These are phyloP conservation scores for Enteromius argenteus DNA, from an alignment of 2,797 vertebrate genomes.

Conservation along the genomic window DNA sequence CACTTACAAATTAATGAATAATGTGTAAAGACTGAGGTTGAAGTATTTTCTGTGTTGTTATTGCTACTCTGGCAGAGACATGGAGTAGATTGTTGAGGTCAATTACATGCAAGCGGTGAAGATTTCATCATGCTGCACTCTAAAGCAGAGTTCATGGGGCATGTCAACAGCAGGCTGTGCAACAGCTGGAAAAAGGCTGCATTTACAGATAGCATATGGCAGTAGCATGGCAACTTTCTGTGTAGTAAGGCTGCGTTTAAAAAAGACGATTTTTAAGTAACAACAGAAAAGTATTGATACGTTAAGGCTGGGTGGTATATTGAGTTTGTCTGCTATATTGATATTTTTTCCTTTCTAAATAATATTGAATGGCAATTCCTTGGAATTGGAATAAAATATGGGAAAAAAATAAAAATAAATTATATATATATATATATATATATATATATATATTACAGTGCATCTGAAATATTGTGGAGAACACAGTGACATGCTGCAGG, in stretches of 20 bases:
- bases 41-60: not conserved
- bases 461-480: not conserved
- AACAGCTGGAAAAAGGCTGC: not conserved
- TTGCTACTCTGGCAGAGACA: not conserved
- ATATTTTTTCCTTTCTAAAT: no score
- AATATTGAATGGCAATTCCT: no score
- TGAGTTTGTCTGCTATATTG: not conserved
- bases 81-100: not conserved
- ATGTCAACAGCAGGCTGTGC: not conserved
- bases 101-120: conserved; percentile 11
- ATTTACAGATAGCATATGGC: not conserved
- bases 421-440: no score
- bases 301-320: not conserved
- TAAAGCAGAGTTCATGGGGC: not conserved
- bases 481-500: not conserved
- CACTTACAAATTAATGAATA: not conserved
- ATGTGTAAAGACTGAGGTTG: not conserved
- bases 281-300: not conserved
- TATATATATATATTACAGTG: no score
- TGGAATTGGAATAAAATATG: no score
- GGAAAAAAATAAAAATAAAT: no score
- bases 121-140: not conserved
- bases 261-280: not conserved
- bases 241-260: not conserved
- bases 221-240: not conserved